These are phyloP conservation scores for Lobophora halterata DNA, from an alignment of 2,888 invertebrate genomes.

Conservation along the genomic window DNA sequence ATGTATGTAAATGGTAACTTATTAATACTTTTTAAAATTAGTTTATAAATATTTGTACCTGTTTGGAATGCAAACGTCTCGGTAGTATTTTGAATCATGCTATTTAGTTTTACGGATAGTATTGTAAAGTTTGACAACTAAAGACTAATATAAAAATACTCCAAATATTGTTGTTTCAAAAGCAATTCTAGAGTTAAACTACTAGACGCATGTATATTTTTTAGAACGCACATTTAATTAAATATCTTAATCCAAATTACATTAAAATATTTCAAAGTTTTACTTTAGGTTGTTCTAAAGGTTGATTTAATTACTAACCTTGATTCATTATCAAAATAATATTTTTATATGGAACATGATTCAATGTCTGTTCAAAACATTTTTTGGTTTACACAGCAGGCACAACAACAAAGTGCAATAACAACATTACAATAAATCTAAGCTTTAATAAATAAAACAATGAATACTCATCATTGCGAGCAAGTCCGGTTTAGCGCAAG, in stretches of 20 bases:
- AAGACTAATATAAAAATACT: too few species aligned
- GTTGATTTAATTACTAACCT: too few species aligned
- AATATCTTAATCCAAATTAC: too few species aligned
- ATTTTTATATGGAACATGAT: too few species aligned
- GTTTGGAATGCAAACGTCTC: constrained; percentile 33
- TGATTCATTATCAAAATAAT: too few species aligned
- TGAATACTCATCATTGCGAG: constrained; percentile 79
- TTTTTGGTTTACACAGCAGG: constrained; percentile 31
- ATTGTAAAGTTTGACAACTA: too few species aligned
- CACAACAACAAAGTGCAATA: constrained; percentile 41
- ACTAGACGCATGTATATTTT: too few species aligned
- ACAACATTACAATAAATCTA: constrained; percentile 41
- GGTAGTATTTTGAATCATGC: background rate
- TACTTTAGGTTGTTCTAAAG: background rate
- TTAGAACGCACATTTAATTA: too few species aligned
- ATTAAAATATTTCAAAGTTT: too few species aligned
- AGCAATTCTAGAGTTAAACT: too few species aligned
- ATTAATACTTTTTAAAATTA: constrained; percentile 51
- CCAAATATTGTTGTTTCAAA: too few species aligned
- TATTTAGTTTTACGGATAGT: background rate
- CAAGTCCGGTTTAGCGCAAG: constrained; percentile 73
- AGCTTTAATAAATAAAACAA: constrained; percentile 68
- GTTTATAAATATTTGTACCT: constrained; percentile 42
- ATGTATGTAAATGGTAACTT: constrained; percentile 49
- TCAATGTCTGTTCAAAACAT: constrained; percentile 14